Evolutionary conservation across 1,140 invertebrate species (phyloP).

Genomic region (Atopsyche davidsoni): DNA sequence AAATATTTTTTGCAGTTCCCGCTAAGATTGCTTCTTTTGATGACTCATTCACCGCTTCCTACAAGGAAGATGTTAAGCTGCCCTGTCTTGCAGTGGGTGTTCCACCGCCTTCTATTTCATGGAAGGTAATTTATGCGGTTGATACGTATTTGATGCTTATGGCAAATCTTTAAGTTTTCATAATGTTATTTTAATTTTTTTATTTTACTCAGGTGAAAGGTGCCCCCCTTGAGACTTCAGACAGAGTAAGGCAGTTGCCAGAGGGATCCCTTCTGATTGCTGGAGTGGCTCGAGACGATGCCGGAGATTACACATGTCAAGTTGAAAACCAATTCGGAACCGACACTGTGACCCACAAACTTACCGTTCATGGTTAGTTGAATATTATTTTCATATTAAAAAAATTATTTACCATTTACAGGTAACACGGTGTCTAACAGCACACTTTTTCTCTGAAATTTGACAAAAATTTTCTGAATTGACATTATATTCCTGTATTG

Average conservation of each 20-base stretch:
- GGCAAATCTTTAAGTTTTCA: too few relatives aligned
- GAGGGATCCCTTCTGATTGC: constrained; percentile 88
- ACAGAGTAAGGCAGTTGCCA: constrained; percentile 73
- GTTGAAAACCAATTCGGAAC: constrained; percentile 90
- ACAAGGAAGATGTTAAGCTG: constrained; percentile 85
- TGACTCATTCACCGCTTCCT: constrained; percentile 81
- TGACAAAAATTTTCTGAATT: too few relatives aligned
- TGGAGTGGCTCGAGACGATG: constrained; percentile 81
- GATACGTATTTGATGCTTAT: too few relatives aligned
- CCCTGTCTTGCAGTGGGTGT: constrained; percentile 87
- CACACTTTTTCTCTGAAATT: too few relatives aligned
- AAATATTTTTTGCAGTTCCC: constrained; percentile 59
- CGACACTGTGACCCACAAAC: constrained; percentile 83
- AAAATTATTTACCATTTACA: too few relatives aligned
- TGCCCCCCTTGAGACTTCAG: constrained; percentile 58
- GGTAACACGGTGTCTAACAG: too few relatives aligned
- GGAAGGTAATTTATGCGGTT: constrained; percentile 60
- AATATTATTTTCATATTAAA: constrained; percentile 10
- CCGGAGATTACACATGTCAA: constrained; percentile 84
- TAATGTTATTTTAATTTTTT: not conserved
- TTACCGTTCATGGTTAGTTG: constrained; percentile 73
- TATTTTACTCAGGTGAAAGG: constrained; percentile 48
- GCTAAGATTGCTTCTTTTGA: constrained; percentile 90
- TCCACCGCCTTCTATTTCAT: constrained; percentile 79
- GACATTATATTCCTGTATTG: constrained; percentile 22